Conservation (phyloP, 2,797 vertebrate species). For the Gephyroberyx darwinii region DNA sequence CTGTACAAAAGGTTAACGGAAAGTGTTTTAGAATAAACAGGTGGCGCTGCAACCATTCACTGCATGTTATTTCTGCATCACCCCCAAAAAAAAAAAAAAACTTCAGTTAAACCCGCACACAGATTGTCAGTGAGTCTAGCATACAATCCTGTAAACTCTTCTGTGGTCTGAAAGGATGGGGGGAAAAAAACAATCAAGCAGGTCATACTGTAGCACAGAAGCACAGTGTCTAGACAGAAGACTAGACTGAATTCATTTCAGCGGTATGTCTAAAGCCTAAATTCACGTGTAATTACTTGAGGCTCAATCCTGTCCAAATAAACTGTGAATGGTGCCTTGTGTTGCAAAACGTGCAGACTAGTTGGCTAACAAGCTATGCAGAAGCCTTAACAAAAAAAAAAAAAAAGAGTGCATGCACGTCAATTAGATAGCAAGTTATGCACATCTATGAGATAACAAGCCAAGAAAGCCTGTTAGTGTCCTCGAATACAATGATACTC, state of each 20-base stretch:
- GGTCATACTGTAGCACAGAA: conserved; percentile 41
- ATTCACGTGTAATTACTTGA: conserved; percentile 69
- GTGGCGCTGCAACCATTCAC: conserved; percentile 19
- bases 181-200: conserved; percentile 37
- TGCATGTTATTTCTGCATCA: conserved; percentile 30
- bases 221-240: conserved; percentile 73
- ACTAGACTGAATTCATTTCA: conserved; percentile 70
- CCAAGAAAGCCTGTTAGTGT: conserved; percentile 39
- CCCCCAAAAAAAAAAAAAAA: background rate
- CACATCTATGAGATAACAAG: conserved; percentile 2
- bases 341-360: conserved; percentile 37
- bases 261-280: conserved; percentile 71
- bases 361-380: conserved; percentile 40
- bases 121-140: conserved; percentile 37
- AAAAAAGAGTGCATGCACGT: conserved; percentile 24
- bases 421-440: conserved; percentile 31
- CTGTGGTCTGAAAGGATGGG: conserved; percentile 29
- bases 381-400: background rate
- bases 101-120: conserved; percentile 15
- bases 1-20: conserved; percentile 46
- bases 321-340: conserved; percentile 67
- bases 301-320: conserved; percentile 64
- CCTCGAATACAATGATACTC: conserved; percentile 52
- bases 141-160: conserved; percentile 35
- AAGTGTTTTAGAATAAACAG: conserved; percentile 45